Evolutionary conservation across 2,888 invertebrate species (phyloP).

Genomic region (Acanthosepion esculentum): DNA sequence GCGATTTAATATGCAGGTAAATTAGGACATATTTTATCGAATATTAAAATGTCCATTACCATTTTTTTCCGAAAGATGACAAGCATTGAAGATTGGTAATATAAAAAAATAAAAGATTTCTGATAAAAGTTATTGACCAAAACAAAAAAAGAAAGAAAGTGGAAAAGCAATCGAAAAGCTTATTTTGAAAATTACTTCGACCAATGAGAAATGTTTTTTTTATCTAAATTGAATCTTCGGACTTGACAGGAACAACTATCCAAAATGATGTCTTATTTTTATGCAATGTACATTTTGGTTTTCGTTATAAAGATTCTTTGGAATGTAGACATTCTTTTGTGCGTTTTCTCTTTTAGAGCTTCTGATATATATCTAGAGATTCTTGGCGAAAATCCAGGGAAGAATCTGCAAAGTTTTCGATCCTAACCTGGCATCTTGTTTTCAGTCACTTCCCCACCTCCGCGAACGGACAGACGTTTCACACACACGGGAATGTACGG

Average conservation of each 20-base stretch:
- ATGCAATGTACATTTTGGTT: too few relatives aligned
- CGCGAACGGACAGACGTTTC: too few relatives aligned
- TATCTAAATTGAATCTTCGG: constrained; percentile 20
- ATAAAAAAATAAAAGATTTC: not conserved
- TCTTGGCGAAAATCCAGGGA: too few relatives aligned
- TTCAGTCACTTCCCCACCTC: too few relatives aligned
- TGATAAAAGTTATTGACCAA: not conserved
- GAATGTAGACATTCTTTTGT: too few relatives aligned
- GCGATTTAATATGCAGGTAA: not conserved
- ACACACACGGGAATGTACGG: too few relatives aligned
- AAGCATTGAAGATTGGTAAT: not conserved
- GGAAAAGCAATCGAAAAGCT: too few relatives aligned
- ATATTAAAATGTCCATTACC: not conserved
- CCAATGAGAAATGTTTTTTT: not conserved
- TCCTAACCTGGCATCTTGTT: too few relatives aligned
- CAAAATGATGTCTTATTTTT: not conserved
- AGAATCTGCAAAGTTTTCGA: too few relatives aligned
- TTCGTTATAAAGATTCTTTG: too few relatives aligned
- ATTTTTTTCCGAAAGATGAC: not conserved
- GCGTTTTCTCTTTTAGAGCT: too few relatives aligned
- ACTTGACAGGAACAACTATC: not conserved
- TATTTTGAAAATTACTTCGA: not conserved
- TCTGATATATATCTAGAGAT: too few relatives aligned
- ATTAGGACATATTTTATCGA: not conserved
- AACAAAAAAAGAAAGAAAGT: not conserved